A percentile compares a stretch with the other conserved stretches of the same genome.
phyloP scores from a whole-genome alignment of 1,140 invertebrate species.

The Kradibia gibbosae region DNA sequence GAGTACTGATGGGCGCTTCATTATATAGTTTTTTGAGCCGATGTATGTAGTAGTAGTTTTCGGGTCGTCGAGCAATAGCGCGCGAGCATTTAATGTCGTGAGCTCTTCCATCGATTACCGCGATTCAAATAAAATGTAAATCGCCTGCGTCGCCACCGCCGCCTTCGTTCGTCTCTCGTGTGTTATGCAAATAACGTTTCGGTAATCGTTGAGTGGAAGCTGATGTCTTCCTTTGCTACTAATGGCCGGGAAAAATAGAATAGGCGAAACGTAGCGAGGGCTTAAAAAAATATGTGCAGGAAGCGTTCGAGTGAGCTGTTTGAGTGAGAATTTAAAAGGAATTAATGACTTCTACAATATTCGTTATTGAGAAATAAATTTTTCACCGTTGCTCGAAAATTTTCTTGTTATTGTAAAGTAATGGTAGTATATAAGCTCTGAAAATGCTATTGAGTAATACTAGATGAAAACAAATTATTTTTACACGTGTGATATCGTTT shows the following conservation, averaged over 20 bases:
- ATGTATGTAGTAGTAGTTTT: neutral
- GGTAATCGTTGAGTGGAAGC: constrained; percentile 73
- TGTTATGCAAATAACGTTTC: constrained; percentile 71
- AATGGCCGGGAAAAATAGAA: constrained; percentile 59
- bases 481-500: too few relatives aligned
- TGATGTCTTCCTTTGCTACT: constrained; percentile 71
- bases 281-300: constrained; percentile 35
- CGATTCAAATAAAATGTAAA: constrained; percentile 68
- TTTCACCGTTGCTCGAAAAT: neutral
- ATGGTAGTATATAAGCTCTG: neutral
- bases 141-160: constrained; percentile 3
- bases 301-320: constrained; percentile 41
- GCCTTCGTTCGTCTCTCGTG: constrained; percentile 58
- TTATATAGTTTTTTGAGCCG: neutral
- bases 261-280: neutral
- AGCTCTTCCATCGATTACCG: constrained; percentile 71
- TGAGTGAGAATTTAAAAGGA: constrained; percentile 22
- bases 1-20: neutral
- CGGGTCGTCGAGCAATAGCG: constrained; percentile 30
- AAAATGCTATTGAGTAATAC: neutral
- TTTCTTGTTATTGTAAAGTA: neutral
- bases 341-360: constrained; percentile 20
- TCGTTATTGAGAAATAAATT: neutral
- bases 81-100: constrained; percentile 61
- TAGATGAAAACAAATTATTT: too few relatives aligned